phyloP scores from a whole-genome alignment of 2,113 vertebrate species.

The Pao palembangensis region DNA sequence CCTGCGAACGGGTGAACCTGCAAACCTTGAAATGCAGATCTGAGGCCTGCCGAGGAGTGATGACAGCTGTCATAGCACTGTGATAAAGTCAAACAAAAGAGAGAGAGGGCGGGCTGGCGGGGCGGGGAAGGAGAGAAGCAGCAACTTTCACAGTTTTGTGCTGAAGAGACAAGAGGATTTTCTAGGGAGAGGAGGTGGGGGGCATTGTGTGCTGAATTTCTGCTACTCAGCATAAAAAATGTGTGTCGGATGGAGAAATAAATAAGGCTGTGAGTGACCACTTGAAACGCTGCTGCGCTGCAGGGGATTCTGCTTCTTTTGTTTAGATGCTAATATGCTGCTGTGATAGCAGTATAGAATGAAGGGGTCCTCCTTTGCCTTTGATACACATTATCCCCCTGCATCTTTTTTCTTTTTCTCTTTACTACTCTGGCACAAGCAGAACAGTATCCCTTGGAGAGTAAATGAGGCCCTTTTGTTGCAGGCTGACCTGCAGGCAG shows the following conservation, averaged over 20 bases:
- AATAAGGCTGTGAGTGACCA: conserved; percentile 73
- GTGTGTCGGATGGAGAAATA: conserved; percentile 64
- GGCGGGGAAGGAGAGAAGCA: conserved; percentile 55
- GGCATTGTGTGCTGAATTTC: conserved; percentile 25
- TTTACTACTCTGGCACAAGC: conserved; percentile 62
- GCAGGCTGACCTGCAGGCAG: conserved; percentile 70
- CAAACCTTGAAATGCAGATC: conserved; percentile 76
- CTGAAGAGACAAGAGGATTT: conserved; percentile 55
- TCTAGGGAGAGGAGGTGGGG: not conserved
- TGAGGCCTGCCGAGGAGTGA: conserved; percentile 68
- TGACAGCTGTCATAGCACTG: conserved; percentile 77
- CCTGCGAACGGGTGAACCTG: conserved; percentile 63
- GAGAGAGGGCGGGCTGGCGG: conserved; percentile 1
- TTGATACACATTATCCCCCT: conserved; percentile 69
- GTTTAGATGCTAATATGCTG: conserved; percentile 77
- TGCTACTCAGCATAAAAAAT: conserved; percentile 71
- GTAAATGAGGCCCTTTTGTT: conserved; percentile 68
- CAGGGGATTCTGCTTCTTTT: conserved; percentile 72
- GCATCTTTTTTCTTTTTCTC: conserved; percentile 43
- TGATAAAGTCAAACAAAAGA: conserved; percentile 63
- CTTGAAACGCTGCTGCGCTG: conserved; percentile 65
- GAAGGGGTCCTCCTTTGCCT: conserved; percentile 67
- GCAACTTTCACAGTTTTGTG: conserved; percentile 72
- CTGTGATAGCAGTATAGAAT: conserved; percentile 71
- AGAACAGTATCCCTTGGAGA: conserved; percentile 68